Base-by-base conservation (phyloP, 1,140 invertebrate species). In the Papilio polytes region DNA sequence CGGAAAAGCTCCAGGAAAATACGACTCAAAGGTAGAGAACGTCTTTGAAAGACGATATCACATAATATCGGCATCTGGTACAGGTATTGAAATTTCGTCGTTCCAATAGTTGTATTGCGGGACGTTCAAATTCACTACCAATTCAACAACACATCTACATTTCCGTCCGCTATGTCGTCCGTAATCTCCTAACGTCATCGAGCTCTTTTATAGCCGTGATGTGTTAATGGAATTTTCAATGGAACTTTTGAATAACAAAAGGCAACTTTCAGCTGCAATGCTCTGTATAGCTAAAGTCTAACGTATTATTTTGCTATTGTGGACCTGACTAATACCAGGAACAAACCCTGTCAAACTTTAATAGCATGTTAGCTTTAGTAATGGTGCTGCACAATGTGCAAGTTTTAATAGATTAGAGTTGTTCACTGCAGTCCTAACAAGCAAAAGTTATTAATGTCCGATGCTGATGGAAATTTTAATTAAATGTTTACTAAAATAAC, bases 281-380 rank as follows among this genome's bases (percentile, higher is more conserved):
- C 56, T 77, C 56, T 56, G 26, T 56, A 18, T 77, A 56, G 15
- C 13, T 77, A 36, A 77, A 77, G 51, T 56, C 51, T 77, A 22
- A n/a, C 22, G 73, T 53, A 48, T 51, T 36, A 66, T 44, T 78
- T 66, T 44, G 56, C 77, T 78, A 78, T 78, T 78, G n/a, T 46
- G 66, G 51, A 36, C 74, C 74, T 56, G 48, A 18, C 51, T 77
- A 78, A 78, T 78, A 78, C 77, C 77, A 66, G 31, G 56, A 63
- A 66, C 53, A 46, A 78, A 66, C 18, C 7, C 31, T 26, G 18
- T 78, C 77, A 46, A 78, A 78, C 77, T 78, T 78, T 63, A 78
- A 78, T 78, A 44, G 77, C 44, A 41, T 78, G 77, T 66, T 78
- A 78, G 44, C n/a, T 66, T 66, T 66, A 66, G 77, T 26, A 46